Conservation (phyloP, 1,140 invertebrate genomes). For the Tachypleus tridentatus region DNA sequence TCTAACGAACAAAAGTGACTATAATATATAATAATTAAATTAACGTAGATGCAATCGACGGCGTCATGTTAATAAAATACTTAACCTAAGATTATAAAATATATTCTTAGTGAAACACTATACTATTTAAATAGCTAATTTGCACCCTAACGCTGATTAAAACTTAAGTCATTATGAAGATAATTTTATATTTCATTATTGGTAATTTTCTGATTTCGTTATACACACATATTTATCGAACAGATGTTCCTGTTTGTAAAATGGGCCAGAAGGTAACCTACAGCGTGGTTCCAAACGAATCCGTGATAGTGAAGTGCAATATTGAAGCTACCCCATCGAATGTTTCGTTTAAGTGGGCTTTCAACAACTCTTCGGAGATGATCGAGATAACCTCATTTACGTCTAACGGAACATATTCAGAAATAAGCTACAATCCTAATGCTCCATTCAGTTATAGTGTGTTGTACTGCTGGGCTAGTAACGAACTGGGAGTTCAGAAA, state of each 20-base stretch:
- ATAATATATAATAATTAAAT: no score
- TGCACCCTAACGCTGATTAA: no score
- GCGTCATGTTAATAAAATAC: no score
- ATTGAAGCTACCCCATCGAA: conserved; percentile 76
- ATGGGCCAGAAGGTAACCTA: conserved; percentile 66
- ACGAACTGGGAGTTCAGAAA: conserved; percentile 57
- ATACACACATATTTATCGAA: no score
- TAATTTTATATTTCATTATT: no score
- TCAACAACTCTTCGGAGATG: conserved; percentile 81
- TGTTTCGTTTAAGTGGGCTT: conserved; percentile 71
- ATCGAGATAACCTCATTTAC: conserved; percentile 41
- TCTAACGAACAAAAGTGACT: no score
- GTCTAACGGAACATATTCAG: conserved; percentile 22
- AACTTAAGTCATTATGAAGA: no score
- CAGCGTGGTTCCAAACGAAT: conserved; percentile 76
- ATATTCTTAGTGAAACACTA: no score
- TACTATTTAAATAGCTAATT: no score
- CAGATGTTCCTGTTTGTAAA: conserved; percentile 60
- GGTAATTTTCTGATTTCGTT: no score
- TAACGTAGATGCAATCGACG: no score
- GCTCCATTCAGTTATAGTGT: conserved; percentile 75
- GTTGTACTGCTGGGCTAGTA: conserved; percentile 68
- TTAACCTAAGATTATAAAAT: no score
- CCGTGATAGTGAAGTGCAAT: conserved; percentile 70
- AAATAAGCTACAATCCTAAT: conserved; percentile 68